Conservation (phyloP, 2,797 vertebrate genomes). For the Gymnothorax reevesii region DNA sequence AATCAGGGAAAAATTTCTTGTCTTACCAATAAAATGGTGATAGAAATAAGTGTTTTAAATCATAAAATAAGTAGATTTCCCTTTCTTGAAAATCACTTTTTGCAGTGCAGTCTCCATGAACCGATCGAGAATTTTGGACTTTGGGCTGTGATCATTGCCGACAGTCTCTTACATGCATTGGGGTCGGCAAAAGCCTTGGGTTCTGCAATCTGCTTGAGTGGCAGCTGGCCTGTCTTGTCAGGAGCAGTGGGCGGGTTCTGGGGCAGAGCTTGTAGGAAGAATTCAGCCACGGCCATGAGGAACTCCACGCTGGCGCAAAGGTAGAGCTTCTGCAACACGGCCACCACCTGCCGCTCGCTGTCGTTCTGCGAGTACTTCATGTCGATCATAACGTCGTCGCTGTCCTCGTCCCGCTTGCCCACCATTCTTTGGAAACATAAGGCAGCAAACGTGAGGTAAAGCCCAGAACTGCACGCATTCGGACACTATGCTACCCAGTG, state of each 20-base stretch:
- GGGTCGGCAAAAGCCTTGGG: constrained; percentile 58
- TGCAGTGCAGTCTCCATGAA: too few species aligned
- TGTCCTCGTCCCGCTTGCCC: constrained; percentile 73
- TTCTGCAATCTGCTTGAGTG: constrained; percentile 67
- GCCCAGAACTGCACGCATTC: not conserved
- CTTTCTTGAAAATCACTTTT: too few species aligned
- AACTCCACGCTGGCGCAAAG: constrained; percentile 95
- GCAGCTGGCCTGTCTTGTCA: constrained; percentile 69
- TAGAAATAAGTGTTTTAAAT: too few species aligned
- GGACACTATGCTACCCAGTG: not conserved
- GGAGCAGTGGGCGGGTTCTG: constrained; percentile 49
- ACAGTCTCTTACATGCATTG: constrained; percentile 49
- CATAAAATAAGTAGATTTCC: too few species aligned
- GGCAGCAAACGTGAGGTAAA: not conserved
- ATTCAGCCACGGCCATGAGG: constrained; percentile 88
- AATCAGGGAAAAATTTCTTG: too few species aligned
- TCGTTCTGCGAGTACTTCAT: constrained; percentile 77
- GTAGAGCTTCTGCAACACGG: constrained; percentile 87
- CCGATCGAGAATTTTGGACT: too few species aligned
- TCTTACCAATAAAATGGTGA: too few species aligned
- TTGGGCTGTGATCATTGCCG: not conserved
- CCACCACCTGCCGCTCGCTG: constrained; percentile 69
- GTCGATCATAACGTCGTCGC: constrained; percentile 80
- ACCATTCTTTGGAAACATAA: constrained; percentile 80
- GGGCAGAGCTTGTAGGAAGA: constrained; percentile 90